Evolutionary conservation across 2,797 vertebrate species (phyloP).

Genomic region (Brachyrhaphis roseni): DNA sequence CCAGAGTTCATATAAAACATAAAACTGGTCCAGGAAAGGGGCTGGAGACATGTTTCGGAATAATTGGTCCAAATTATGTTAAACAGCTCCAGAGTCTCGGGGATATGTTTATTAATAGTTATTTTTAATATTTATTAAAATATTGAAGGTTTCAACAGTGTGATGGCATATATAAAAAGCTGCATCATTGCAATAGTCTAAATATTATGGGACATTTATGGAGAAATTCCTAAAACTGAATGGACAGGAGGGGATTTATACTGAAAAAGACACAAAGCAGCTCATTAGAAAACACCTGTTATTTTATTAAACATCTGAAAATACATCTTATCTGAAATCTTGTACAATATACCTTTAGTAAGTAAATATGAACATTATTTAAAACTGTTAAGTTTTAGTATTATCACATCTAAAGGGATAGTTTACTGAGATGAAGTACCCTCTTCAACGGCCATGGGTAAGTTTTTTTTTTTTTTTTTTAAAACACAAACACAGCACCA

Average conservation of each 20-base stretch:
- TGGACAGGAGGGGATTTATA: background rate
- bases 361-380: conserved; percentile 68
- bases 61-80: background rate
- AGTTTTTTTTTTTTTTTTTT: conserved; percentile 41
- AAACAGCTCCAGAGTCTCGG: background rate
- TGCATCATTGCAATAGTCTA: background rate
- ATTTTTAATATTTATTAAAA: background rate
- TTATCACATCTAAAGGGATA: conserved; percentile 77
- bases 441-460: conserved; percentile 65
- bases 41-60: background rate
- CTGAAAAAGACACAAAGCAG: background rate
- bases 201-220: background rate
- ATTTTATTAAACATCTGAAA: conserved; percentile 80
- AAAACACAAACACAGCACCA: conserved; percentile 64
- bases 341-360: conserved; percentile 77
- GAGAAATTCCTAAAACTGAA: background rate
- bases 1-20: background rate
- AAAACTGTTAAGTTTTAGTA: conserved; percentile 65
- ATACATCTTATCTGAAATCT: conserved; percentile 73
- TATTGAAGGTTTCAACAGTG: background rate
- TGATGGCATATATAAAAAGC: background rate
- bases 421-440: conserved; percentile 71
- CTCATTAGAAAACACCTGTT: conserved; percentile 70
- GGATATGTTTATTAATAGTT: background rate
- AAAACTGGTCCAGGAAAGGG: background rate